A percentile compares a stretch with the other conserved stretches of the same genome.
Evolutionary conservation across 92 coral and sea anemone species (phyloP).

Genomic region (Muricea muricata): DNA sequence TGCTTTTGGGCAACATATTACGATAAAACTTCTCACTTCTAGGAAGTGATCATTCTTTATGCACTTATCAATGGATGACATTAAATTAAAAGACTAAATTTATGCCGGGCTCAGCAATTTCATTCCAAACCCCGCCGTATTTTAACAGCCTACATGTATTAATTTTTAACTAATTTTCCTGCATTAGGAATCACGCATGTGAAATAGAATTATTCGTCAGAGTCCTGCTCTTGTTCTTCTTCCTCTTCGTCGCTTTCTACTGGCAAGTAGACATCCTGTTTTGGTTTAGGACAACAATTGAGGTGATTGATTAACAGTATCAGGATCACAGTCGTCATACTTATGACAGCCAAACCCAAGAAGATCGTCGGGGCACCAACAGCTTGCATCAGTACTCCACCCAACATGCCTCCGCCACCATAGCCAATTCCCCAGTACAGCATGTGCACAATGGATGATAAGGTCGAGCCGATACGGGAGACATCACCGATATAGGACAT

Average conservation of each 20-base stretch:
- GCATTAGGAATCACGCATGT: too few relatives aligned
- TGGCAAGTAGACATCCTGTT: conserved; percentile 22
- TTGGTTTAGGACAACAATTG: conserved; percentile 35
- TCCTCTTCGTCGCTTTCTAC: conserved; percentile 32
- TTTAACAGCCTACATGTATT: too few relatives aligned
- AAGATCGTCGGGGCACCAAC: conserved; percentile 76
- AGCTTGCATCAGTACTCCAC: conserved; percentile 81
- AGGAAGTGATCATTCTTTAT: too few relatives aligned
- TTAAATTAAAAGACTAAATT: too few relatives aligned
- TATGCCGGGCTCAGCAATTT: too few relatives aligned
- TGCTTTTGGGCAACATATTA: too few relatives aligned
- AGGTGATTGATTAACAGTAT: background rate
- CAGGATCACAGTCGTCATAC: background rate
- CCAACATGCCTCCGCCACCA: conserved; percentile 73
- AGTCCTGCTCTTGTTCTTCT: conserved; percentile 1
- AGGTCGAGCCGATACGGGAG: background rate
- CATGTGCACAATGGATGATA: conserved; percentile 63
- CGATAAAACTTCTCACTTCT: too few relatives aligned
- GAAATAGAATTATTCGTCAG: conserved; percentile 3
- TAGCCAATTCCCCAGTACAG: conserved; percentile 92
- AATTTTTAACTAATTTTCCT: too few relatives aligned
- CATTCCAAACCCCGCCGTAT: too few relatives aligned
- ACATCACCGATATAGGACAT: conserved; percentile 14
- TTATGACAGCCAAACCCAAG: conserved; percentile 35
- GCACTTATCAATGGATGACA: too few relatives aligned